Conservation (phyloP, 2,888 invertebrate genomes). For the Apeira syringaria region DNA sequence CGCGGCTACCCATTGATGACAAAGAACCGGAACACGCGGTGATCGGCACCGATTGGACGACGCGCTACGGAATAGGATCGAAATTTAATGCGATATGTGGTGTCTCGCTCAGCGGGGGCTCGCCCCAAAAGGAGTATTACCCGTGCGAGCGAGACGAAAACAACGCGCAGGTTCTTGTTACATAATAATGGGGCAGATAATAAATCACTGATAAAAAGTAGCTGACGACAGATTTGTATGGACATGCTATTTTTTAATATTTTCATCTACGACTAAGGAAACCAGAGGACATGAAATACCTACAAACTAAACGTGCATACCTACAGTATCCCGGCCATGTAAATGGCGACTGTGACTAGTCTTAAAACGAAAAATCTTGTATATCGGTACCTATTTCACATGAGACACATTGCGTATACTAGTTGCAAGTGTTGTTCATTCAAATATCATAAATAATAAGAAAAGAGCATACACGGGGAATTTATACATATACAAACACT, state of each 20-base stretch:
- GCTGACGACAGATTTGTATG: slow-evolving; percentile 50
- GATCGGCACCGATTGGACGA: slow-evolving; percentile 85
- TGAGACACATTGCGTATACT: too few relatives aligned
- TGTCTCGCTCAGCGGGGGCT: slow-evolving; percentile 54
- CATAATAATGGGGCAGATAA: slow-evolving; percentile 76
- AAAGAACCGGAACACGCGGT: slow-evolving; percentile 86
- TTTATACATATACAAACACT: too few relatives aligned
- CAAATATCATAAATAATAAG: too few relatives aligned
- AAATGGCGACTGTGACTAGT: too few relatives aligned
- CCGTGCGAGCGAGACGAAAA: slow-evolving; percentile 53
- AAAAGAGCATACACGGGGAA: too few relatives aligned
- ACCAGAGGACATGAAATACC: too few relatives aligned
- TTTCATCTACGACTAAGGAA: too few relatives aligned
- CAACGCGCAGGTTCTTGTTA: slow-evolving; percentile 60
- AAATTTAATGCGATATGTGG: slow-evolving; percentile 71
- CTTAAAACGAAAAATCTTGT: too few relatives aligned
- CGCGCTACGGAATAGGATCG: slow-evolving; percentile 78
- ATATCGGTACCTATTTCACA: too few relatives aligned
- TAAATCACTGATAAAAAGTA: slow-evolving; percentile 79
- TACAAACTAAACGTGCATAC: too few relatives aligned
- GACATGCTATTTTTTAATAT: slow-evolving; percentile 35
- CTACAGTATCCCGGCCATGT: too few relatives aligned
- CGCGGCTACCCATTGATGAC: slow-evolving; percentile 88
- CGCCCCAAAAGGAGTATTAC: slow-evolving; percentile 26
- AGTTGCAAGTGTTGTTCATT: too few relatives aligned